A percentile compares a stretch with the other conserved stretches of the same genome.
Conservation (phyloP, 2,888 invertebrate genomes). For the Miltochrista miniata region DNA sequence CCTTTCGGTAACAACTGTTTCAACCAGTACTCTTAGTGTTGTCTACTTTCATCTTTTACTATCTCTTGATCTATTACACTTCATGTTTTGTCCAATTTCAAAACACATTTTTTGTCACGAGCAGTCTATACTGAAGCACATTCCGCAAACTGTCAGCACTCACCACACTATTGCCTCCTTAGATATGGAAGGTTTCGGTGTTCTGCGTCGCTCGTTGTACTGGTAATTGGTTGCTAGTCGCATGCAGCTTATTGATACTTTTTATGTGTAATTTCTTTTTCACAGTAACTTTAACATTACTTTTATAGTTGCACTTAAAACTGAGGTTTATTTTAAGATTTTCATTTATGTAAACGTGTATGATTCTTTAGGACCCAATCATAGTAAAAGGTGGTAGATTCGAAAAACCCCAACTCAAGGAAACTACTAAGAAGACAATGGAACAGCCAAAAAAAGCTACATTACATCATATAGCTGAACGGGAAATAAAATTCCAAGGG, state of each 20-base stretch:
- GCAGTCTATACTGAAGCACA: slow-evolving; percentile 28
- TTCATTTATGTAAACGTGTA: slow-evolving; percentile 56
- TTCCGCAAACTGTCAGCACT: slow-evolving; percentile 35
- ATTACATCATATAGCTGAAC: slow-evolving; percentile 27
- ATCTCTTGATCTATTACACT: slow-evolving; percentile 33
- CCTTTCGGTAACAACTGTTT: slow-evolving; percentile 66
- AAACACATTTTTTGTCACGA: slow-evolving; percentile 32
- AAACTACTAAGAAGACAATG: slow-evolving; percentile 68
- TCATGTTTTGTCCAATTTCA: slow-evolving; percentile 35
- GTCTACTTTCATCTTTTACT: slow-evolving; percentile 40
- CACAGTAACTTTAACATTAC: slow-evolving; percentile 17
- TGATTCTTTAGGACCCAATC: slow-evolving; percentile 75
- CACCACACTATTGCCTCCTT: slow-evolving; percentile 21
- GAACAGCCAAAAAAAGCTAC: slow-evolving; percentile 67
- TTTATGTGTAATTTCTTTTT: slow-evolving; percentile 32
- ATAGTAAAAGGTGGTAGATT: slow-evolving; percentile 76
- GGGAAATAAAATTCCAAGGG: slow-evolving; percentile 54
- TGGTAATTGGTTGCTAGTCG: slow-evolving; percentile 57
- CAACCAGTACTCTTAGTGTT: slow-evolving; percentile 44
- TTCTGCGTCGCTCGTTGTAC: slow-evolving; percentile 34
- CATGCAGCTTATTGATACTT: slow-evolving; percentile 47
- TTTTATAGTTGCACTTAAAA: slow-evolving; percentile 39
- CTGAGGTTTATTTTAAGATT: slow-evolving; percentile 51
- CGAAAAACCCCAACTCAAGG: slow-evolving; percentile 77
- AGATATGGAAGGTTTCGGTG: slow-evolving; percentile 28